Evolutionary conservation across 2,797 vertebrate genomes (phyloP).

Genomic region (Tangara arthus): DNA sequence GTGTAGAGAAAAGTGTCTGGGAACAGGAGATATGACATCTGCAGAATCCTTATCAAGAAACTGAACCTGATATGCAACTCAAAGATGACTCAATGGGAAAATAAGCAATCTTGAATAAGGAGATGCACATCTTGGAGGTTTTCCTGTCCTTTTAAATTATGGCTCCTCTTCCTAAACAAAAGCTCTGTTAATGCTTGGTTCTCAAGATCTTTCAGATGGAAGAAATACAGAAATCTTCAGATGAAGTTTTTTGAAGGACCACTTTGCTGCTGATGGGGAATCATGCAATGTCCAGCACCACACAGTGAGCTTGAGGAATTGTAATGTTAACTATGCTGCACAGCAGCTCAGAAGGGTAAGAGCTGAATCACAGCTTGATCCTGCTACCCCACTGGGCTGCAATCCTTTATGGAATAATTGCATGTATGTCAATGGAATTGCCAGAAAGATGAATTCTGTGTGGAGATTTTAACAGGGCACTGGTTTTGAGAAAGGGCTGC

Average conservation of each 20-base stretch:
- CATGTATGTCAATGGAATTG: neutral
- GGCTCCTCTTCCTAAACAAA: neutral
- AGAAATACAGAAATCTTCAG: neutral
- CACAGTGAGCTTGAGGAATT: neutral
- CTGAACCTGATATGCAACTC: neutral
- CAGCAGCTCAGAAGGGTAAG: neutral
- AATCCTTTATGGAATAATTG: neutral
- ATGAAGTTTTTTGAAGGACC: no score
- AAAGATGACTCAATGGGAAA: neutral
- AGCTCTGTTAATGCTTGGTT: neutral
- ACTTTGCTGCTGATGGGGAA: neutral
- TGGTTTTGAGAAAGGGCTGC: neutral
- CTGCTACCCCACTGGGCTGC: neutral
- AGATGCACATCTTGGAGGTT: neutral
- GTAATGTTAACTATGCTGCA: neutral
- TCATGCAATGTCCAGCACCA: neutral
- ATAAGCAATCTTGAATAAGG: neutral
- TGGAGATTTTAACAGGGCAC: neutral
- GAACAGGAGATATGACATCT: neutral
- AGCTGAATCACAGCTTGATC: neutral
- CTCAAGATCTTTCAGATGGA: neutral
- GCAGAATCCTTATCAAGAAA: neutral
- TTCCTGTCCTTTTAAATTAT: neutral
- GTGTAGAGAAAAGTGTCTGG: neutral
- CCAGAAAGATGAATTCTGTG: neutral